These are phyloP conservation scores for Sander vitreus DNA, from an alignment of 2,113 vertebrate genomes.

Conservation along the genomic window DNA sequence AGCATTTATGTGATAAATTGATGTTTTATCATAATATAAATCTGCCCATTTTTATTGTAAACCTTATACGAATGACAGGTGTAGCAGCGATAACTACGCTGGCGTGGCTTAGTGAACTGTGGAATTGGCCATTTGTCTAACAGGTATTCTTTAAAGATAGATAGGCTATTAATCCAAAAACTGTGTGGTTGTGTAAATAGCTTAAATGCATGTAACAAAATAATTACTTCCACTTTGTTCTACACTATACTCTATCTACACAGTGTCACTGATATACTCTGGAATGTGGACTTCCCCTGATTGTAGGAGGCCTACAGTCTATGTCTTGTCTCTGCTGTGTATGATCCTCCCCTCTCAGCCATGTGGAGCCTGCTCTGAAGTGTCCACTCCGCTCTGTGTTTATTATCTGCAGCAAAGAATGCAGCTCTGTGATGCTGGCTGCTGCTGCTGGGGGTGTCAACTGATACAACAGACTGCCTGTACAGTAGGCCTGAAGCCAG, in stretches of 20 bases:
- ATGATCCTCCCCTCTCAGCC: constrained; percentile 47
- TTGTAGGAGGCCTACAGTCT: constrained; percentile 28
- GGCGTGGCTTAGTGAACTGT: background rate
- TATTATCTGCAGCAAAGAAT: constrained; percentile 76
- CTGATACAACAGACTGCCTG: constrained; percentile 57
- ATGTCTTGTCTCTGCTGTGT: constrained; percentile 25
- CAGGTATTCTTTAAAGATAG: background rate
- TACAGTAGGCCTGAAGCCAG: constrained; percentile 52
- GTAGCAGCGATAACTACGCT: background rate
- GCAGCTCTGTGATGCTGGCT: constrained; percentile 57
- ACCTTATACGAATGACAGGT: background rate
- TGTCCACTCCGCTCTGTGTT: constrained; percentile 71
- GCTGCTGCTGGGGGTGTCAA: constrained; percentile 55
- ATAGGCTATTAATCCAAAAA: background rate
- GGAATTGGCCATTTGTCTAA: background rate
- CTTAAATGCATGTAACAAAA: background rate
- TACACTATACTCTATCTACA: background rate
- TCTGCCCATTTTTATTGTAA: background rate
- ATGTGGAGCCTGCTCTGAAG: constrained; percentile 65
- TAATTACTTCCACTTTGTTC: background rate
- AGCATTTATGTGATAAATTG: too few species aligned
- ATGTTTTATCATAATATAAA: too few species aligned
- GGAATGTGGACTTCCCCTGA: constrained; percentile 37
- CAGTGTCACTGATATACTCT: constrained; percentile 23
- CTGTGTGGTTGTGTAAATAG: background rate